Evolutionary conservation across 2,113 vertebrate genomes (phyloP), one percentile per base, ranked within the genome.

Genomic region (Dinomys branickii): DNA sequence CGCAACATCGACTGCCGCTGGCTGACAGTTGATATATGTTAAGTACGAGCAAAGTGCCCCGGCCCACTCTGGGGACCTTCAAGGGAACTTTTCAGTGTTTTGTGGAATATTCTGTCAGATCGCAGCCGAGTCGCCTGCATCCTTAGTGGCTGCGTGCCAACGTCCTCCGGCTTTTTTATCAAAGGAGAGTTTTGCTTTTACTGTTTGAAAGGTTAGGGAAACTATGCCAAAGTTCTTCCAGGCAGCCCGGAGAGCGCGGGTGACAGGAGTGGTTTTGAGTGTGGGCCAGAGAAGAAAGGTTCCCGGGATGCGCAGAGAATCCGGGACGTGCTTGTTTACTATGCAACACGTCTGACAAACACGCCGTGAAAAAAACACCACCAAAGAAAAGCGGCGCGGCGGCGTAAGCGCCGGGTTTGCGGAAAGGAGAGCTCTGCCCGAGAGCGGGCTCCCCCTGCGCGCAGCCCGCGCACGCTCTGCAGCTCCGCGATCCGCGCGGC

Each of bases 11-110:
- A 98, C 98, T 93, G 98, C 98, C 95, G 61, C 98, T 54, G 97
- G 98, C 97, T 98, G 99, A 99, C 99, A 99, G 99, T 97, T 99
- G 99, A 99, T 99, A 98, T 98, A 98, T 99, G 99, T 98, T 98
- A 98, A 98, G 98, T 98, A 98, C 98, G 98, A 98, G 98, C 97
- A 98, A 98, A 99, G 98, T 97, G 98, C 97, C 97, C 86, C 88
- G 82, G 92, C 97, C 96, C 97, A 94, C 98, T 98, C 98, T 98
- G 97, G 98, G 98, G 99, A 99, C 98, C 96, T 71, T 14, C 24
- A 97, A 93, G 97, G 98, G 98, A 98, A 98, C 97, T 97, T 98
- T 97, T 97, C 98, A 96, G 98, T 67, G 95, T 95, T 98, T 89
- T 97, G 97, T 98, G 97, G 97, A 98, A 98, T 96, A 98, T 85